Evolutionary conservation across 2,113 vertebrate genomes (phyloP).

Genomic region (Myrmophylax atrothorax): DNA sequence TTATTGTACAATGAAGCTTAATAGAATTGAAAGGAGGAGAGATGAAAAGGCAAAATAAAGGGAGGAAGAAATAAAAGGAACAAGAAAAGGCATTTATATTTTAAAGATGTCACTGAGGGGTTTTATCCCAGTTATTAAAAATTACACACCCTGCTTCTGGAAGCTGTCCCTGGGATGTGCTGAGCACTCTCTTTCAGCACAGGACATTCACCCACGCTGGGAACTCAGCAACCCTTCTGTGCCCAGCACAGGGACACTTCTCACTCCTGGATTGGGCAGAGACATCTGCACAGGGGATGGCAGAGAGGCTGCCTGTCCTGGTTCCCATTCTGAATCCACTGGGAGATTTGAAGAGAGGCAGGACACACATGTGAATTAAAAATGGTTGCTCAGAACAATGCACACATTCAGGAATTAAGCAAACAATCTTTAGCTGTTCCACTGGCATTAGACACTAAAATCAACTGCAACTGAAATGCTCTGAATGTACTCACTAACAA

Average conservation of each 20-base stretch:
- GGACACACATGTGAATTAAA: slow-evolving; percentile 33
- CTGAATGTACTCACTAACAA: slow-evolving; percentile 48
- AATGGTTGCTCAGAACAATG: slow-evolving; percentile 68
- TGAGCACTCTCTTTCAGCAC: slow-evolving; percentile 12
- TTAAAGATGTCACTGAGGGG: slow-evolving; percentile 52
- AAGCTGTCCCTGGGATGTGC: slow-evolving; percentile 4
- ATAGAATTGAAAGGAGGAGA: slow-evolving; percentile 62
- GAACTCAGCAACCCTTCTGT: neutral
- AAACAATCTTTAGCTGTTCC: slow-evolving; percentile 61
- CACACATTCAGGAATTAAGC: slow-evolving; percentile 60
- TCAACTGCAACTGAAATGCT: slow-evolving; percentile 49
- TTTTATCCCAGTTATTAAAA: slow-evolving; percentile 55
- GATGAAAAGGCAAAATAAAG: slow-evolving; percentile 69
- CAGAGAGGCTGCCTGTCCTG: slow-evolving; percentile 8
- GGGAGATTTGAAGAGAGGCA: slow-evolving; percentile 13
- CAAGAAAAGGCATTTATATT: slow-evolving; percentile 56
- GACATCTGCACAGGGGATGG: neutral
- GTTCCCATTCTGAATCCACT: neutral
- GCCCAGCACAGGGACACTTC: neutral
- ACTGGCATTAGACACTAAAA: slow-evolving; percentile 51
- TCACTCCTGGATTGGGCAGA: neutral
- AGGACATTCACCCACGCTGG: neutral
- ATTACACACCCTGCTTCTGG: slow-evolving; percentile 59
- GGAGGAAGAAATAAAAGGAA: slow-evolving; percentile 18
- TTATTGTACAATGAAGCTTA: slow-evolving; percentile 68